These are phyloP conservation scores for Nowickia ferox DNA, from an alignment of 2,888 invertebrate genomes.

Conservation along the genomic window DNA sequence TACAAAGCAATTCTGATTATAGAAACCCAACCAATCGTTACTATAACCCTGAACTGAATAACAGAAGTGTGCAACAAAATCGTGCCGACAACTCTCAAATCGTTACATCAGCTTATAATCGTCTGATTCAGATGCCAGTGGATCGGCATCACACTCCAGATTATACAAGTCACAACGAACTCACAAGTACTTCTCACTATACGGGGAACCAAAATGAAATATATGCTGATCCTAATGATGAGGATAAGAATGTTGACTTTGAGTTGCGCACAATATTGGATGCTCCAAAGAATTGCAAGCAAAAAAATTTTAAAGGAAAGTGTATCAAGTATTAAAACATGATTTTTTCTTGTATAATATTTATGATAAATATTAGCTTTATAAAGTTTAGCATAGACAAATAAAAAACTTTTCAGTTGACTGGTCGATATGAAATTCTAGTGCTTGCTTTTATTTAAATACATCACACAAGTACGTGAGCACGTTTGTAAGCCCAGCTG, in stretches of 20 bases:
- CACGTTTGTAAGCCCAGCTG: neutral
- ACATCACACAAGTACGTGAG: neutral
- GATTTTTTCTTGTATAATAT: no score
- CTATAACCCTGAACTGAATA: neutral
- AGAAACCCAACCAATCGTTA: neutral
- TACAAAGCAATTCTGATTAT: slow-evolving; percentile 12
- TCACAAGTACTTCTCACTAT: neutral
- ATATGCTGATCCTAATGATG: slow-evolving; percentile 8
- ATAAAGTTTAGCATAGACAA: neutral
- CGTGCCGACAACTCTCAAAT: neutral
- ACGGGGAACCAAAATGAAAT: slow-evolving; percentile 1
- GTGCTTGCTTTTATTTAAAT: slow-evolving; percentile 17
- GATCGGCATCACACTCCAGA: slow-evolving; percentile 30
- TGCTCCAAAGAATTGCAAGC: slow-evolving; percentile 52
- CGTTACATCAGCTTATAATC: neutral
- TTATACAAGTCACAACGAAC: neutral
- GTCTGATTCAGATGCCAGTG: slow-evolving; percentile 21
- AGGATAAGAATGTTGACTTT: neutral
- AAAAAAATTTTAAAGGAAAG: slow-evolving; percentile 50
- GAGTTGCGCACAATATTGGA: slow-evolving; percentile 21
- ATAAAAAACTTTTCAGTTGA: slow-evolving; percentile 7
- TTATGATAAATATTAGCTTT: neutral
- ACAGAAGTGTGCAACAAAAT: neutral
- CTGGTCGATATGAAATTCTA: slow-evolving; percentile 3
- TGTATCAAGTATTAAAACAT: slow-evolving; percentile 52